Evolutionary conservation across 2,797 vertebrate genomes (phyloP).

Genomic region (Tarsius wallacei): DNA sequence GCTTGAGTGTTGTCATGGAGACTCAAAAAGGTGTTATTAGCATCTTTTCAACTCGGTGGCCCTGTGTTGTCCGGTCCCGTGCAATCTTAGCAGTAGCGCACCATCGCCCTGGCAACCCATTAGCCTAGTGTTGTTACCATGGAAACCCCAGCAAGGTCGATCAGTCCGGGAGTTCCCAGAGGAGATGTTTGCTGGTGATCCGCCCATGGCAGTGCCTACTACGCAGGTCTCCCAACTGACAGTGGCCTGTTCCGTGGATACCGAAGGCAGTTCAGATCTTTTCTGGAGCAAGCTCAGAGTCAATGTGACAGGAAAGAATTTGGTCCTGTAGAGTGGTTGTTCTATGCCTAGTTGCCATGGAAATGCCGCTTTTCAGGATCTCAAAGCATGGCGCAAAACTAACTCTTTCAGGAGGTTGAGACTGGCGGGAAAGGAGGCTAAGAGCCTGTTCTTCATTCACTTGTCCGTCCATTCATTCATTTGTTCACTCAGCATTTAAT

Average conservation of each 20-base stretch:
- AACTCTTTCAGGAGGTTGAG: slow-evolving; percentile 62
- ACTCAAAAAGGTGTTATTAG: slow-evolving; percentile 87
- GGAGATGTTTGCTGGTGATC: slow-evolving; percentile 53
- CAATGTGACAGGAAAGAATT: slow-evolving; percentile 68
- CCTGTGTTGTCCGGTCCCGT: slow-evolving; percentile 80
- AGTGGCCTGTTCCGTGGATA: neutral
- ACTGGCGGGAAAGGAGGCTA: slow-evolving; percentile 29
- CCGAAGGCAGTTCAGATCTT: slow-evolving; percentile 59
- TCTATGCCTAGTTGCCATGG: slow-evolving; percentile 73
- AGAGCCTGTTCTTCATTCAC: neutral
- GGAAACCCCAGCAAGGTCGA: slow-evolving; percentile 76
- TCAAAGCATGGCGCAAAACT: slow-evolving; percentile 72
- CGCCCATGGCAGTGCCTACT: slow-evolving; percentile 28
- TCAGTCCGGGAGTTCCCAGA: slow-evolving; percentile 65
- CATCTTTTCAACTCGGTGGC: slow-evolving; percentile 81
- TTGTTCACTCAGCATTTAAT: slow-evolving; percentile 49
- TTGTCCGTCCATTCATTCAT: slow-evolving; percentile 44
- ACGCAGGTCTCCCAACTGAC: slow-evolving; percentile 16
- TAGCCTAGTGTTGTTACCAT: slow-evolving; percentile 84
- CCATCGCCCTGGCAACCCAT: slow-evolving; percentile 84
- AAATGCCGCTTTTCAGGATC: slow-evolving; percentile 71
- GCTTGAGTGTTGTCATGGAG: slow-evolving; percentile 83
- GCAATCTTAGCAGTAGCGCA: slow-evolving; percentile 79
- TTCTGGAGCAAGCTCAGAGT: slow-evolving; percentile 65
- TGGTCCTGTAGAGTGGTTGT: slow-evolving; percentile 28